phyloP scores from a whole-genome alignment of 92 coral and sea anemone genomes.

The Heliopora coerulea region DNA sequence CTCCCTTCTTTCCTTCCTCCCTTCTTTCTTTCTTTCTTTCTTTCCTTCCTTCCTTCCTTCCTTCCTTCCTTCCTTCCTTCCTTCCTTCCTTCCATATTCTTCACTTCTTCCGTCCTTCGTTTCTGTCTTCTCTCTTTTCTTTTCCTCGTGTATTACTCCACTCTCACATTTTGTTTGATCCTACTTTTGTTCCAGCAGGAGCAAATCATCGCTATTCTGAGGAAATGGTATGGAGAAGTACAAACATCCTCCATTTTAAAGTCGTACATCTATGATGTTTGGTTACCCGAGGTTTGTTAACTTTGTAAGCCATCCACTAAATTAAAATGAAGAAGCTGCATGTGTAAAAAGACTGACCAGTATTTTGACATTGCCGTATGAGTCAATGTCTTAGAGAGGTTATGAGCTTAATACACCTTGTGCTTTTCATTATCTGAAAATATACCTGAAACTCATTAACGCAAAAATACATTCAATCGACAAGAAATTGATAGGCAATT shows the following conservation, averaged over 20 bases:
- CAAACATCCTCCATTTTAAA: constrained; percentile 13
- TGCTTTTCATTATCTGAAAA: no score
- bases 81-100: neutral
- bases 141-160: neutral
- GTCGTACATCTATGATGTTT: constrained; percentile 67
- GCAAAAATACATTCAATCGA: no score
- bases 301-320: no score
- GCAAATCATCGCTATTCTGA: constrained; percentile 54
- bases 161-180: neutral
- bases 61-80: constrained; percentile 32
- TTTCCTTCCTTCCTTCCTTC: constrained; percentile 35
- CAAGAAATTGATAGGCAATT: no score
- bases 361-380: no score
- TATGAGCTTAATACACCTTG: no score
- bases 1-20: constrained; percentile 3
- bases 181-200: constrained; percentile 45
- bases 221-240: constrained; percentile 44
- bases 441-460: no score
- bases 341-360: no score
- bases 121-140: constrained; percentile 3
- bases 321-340: no score
- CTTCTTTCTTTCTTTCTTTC: neutral
- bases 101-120: neutral
- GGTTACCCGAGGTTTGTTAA: constrained; percentile 84
- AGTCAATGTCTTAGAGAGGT: no score